A percentile compares a stretch with the other conserved stretches of the same genome.
phyloP scores from a whole-genome alignment of 1,140 invertebrate genomes.

The Cherax destructor region DNA sequence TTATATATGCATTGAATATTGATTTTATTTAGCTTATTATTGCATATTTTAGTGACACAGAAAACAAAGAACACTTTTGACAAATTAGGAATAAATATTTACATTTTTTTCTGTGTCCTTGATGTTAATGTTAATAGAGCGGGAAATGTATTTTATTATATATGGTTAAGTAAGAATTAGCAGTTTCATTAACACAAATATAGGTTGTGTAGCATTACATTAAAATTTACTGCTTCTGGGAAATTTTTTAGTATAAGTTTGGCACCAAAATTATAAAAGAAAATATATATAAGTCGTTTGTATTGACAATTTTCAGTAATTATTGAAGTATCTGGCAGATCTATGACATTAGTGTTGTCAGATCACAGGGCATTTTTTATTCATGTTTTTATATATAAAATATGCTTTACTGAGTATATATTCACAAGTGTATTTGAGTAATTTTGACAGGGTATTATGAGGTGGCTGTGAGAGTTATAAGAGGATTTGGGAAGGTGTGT shows the following conservation, averaged over 20 bases:
- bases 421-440: background rate
- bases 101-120: background rate
- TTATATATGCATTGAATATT: no score
- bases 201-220: no score
- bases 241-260: no score
- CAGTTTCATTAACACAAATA: no score
- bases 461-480: background rate
- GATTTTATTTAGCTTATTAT: no score
- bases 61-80: no score
- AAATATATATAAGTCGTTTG: no score
- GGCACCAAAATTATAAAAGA: no score
- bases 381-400: background rate
- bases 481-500: background rate
- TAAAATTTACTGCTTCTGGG: no score
- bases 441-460: background rate
- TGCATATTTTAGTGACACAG: no score
- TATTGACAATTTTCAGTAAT: background rate
- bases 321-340: background rate
- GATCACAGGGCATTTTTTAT: background rate
- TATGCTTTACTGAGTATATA: background rate
- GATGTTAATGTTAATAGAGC: background rate
- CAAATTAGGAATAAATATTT: background rate
- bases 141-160: no score
- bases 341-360: background rate
- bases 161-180: no score